Evolutionary conservation across 1,140 invertebrate genomes (phyloP).

Genomic region (Ips typographus): DNA sequence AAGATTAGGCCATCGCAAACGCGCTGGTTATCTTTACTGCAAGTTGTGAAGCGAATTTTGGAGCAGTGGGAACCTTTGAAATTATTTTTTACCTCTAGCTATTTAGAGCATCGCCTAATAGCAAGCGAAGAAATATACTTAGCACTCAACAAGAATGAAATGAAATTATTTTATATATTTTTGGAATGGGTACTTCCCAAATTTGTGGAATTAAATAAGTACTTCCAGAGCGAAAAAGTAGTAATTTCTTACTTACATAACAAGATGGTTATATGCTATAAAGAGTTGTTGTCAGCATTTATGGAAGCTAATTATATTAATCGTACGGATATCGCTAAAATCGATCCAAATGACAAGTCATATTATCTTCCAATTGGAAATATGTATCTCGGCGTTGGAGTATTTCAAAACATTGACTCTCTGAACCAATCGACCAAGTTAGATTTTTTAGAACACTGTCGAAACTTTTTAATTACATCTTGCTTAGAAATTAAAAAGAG

Average conservation of each 20-base stretch:
- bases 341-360: not conserved
- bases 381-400: slow-evolving; percentile 8
- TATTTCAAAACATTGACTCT: not conserved
- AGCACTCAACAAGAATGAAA: not conserved
- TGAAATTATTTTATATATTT: slow-evolving; percentile 4
- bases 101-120: no score
- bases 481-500: slow-evolving; percentile 6
- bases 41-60: slow-evolving; percentile 28
- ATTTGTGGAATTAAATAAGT: not conserved
- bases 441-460: slow-evolving; percentile 3
- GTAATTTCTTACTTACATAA: slow-evolving; percentile 4
- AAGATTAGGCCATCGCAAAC: slow-evolving; percentile 32
- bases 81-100: no score
- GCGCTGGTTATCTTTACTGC: slow-evolving; percentile 30
- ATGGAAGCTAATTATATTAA: slow-evolving; percentile 10
- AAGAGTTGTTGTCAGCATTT: not conserved
- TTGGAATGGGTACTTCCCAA: slow-evolving; percentile 13
- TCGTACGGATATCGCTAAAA: not conserved
- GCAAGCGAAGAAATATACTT: slow-evolving; percentile 1
- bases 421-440: not conserved
- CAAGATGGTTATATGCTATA: not conserved
- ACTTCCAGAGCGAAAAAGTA: slow-evolving; percentile 11
- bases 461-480: slow-evolving; percentile 5
- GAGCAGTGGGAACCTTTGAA: slow-evolving; percentile 29
- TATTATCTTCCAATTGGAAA: slow-evolving; percentile 1